Base-by-base conservation (phyloP, 2,113 vertebrate species). In the Meriones unguiculatus region DNA sequence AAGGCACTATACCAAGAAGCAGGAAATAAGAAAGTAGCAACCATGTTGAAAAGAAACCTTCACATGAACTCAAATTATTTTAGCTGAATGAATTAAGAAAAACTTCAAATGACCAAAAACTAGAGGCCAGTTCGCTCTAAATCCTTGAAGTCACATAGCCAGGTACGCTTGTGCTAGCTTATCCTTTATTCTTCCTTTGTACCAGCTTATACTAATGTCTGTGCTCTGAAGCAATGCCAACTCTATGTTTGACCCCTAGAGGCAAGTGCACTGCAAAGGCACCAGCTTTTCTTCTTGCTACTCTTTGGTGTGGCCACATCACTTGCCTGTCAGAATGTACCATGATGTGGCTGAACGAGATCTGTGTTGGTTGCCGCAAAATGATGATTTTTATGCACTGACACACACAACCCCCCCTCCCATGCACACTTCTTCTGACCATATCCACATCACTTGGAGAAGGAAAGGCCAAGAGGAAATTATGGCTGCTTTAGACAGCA, bases 401-500 rank as follows among this genome's bases (percentile, higher is more conserved):
- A 82, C 69, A 69, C 25, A 67, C 65, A 30, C 65, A 30, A n/a
- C n/a, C n/a, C 67, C 18, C 54, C 30, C 54, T 0, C 52, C 14
- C 76, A 78, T 32, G 35, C 24, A 41, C n/a, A 46, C 82, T 85
- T 25, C 59, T 96, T 87, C 73, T 93, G 95, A 92, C 97, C 92
- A 98, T 97, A 97, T 93, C 96, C 87, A 64, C 97, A 98, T 98
- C 97, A 97, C 96, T 94, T 95, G 95, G 95, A 98, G 98, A 99
- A 97, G 84, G 94, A 98, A 98, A 98, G 98, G 98, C 99, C 98
- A 98, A 98, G 96, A 98, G 99, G 99, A 99, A 99, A 99, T 99
- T 97, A 98, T 98, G 99, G 99, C 98, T 98, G 98, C 98, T 98
- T 99, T 98, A 98, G 98, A 99, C 99, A 99, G 99, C 98, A 98